Conservation (phyloP, 1,140 invertebrate species). For the Harlomillsia oculata region DNA sequence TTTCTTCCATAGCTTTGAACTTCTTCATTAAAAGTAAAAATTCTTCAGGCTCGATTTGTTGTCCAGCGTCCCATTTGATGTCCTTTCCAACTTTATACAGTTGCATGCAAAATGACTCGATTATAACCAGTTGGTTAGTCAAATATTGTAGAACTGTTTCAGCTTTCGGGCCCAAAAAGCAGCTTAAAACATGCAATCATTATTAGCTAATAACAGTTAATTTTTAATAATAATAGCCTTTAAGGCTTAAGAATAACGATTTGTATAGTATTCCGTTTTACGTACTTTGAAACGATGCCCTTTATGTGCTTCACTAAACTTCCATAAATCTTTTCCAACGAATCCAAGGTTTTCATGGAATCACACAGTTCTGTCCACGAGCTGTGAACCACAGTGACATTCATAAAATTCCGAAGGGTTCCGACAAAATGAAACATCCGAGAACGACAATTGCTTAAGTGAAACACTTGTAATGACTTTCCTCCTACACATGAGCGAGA, state of each 20-base stretch:
- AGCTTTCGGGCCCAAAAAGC: constrained; percentile 23
- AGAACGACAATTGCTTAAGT: constrained; percentile 15
- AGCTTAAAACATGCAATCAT: constrained; percentile 25
- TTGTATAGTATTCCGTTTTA: neutral
- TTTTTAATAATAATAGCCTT: no score
- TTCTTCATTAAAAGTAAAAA: constrained; percentile 16
- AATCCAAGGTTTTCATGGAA: constrained; percentile 20
- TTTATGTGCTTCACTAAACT: constrained; percentile 26
- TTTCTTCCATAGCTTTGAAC: constrained; percentile 15
- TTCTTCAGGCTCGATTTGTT: constrained; percentile 1
- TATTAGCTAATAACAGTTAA: no score
- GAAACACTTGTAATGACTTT: constrained; percentile 14
- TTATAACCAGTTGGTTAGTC: constrained; percentile 17
- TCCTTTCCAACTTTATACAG: neutral
- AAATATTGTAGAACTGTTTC: constrained; percentile 25
- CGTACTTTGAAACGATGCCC: constrained; percentile 26
- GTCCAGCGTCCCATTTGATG: constrained; percentile 9
- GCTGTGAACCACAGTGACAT: constrained; percentile 28
- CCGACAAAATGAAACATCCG: constrained; percentile 31
- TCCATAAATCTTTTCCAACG: constrained; percentile 29
- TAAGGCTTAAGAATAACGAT: neutral
- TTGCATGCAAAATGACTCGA: constrained; percentile 28
- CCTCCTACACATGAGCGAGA: constrained; percentile 2
- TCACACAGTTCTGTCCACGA: constrained; percentile 25
- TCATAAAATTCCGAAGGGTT: constrained; percentile 24